Evolutionary conservation across 2,113 vertebrate genomes (phyloP), one percentile per base, ranked within the genome.

Genomic region (Copsychus sechellarum): DNA sequence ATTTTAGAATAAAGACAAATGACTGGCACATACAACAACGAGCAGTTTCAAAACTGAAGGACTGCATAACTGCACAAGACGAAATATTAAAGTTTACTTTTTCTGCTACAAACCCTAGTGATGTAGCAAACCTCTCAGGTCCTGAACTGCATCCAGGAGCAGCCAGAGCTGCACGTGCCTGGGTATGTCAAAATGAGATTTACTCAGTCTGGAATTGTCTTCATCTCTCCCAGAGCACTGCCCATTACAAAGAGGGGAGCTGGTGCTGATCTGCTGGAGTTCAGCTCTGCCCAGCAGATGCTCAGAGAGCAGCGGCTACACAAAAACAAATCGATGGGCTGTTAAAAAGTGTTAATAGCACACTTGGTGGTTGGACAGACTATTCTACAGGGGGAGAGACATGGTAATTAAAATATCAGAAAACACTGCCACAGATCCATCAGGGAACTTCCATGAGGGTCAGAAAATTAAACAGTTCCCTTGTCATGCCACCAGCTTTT

Each of bases 331-430:
- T 69, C 8, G 1, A 80, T 11, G 66, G 14, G 56, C 42, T 86
- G 38, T 28, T 92, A 54, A 65, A 40, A 81, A 28, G 43, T 21
- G 47, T 71, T 92, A 91, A 89, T 21, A 79, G 61, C 56, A n/a
- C 40, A 48, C 16, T 92, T 47, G 66, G 67, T 6, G 2, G 31
- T 16, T 48, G 45, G 36, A 57, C 33, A 73, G 43, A 38, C 28
- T 42, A 5, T 22, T 94, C 29, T 34, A 56, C 73, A 86, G 43
- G 57, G 21, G 33, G 33, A 74, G 21, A 85, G 31, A 54, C 1
- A 2, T 26, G 7, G 31, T 71, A 93, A 97, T 81, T 95, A 86
- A 89, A 81, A 72, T 47, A 84, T 88, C 48, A 54, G 64, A 64
- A 90, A 60, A 73, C 42, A 58, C 6, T n/a, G 19, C 42, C 54